Evolutionary conservation across 1,140 invertebrate genomes (phyloP).

Genomic region (Leptonema lineaticorne): DNA sequence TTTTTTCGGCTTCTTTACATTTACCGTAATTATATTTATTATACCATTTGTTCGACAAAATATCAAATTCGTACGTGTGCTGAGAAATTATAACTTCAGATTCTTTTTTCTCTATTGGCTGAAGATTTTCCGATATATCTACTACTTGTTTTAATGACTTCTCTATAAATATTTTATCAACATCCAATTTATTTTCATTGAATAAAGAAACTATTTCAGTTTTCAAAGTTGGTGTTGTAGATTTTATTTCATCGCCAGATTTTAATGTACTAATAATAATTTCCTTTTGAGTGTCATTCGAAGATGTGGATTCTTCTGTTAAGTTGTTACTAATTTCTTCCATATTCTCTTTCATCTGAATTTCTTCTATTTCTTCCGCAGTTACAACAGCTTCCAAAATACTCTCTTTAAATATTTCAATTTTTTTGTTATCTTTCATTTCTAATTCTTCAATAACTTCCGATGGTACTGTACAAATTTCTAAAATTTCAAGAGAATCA

Average conservation of each 20-base stretch:
- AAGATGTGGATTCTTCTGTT: background rate
- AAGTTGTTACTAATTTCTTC: background rate
- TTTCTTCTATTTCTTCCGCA: background rate
- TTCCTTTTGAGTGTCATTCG: background rate
- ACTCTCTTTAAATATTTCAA: background rate
- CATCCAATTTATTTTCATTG: too few species aligned
- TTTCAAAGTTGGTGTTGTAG: too few species aligned
- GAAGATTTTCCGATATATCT: too few species aligned
- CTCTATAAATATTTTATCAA: too few species aligned
- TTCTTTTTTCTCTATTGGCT: background rate
- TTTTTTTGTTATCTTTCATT: background rate
- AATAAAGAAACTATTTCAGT: too few species aligned
- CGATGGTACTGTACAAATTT: background rate
- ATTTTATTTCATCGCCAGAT: too few species aligned
- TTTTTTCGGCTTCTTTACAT: constrained; percentile 22
- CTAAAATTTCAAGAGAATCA: too few species aligned
- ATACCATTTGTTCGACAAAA: background rate
- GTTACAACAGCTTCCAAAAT: background rate
- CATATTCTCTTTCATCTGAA: background rate
- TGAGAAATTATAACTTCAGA: background rate
- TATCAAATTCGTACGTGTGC: background rate
- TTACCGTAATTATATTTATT: constrained; percentile 15
- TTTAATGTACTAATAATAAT: too few species aligned
- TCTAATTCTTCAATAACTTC: background rate
- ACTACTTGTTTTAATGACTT: too few species aligned